Base-by-base conservation (phyloP, 1,140 invertebrate species). In the Paracyclopina nana region DNA sequence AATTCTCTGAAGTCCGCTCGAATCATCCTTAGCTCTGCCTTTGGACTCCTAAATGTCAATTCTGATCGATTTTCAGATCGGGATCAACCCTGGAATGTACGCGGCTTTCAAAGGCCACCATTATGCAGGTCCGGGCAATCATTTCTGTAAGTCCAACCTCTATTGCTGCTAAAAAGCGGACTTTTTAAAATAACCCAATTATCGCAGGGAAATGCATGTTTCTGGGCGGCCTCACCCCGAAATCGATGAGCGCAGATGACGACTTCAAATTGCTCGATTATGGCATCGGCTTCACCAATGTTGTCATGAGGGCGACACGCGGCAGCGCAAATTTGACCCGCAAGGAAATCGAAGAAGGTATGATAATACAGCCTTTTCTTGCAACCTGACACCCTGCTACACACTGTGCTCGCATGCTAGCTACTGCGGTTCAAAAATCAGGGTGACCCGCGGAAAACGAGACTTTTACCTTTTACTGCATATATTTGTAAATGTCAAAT, bases 241-340 rank as follows among this genome's bases (percentile, higher is more conserved):
- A 94, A 62, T 88, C 88, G 60, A 79, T 95, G 75, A 91, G 80
- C 58, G 86, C 88, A 1, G 85, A 92, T 61, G 87, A 96, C 68
- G 91, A 96, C 67, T 84, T 80, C 62, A 87, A 87, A 68, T 69
- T 95, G 28, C 65, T 91, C 27, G 80, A 87, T 62, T 81, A 82
- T 63, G 88, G 90, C 34, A 94, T 97, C 59, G 91, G 91, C 2
- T 96, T 96, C 67, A 96, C 90, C 54, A 95, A 95, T 67, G 94
- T 96, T 78, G 90, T 95, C 54, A 73, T 80, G 56, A 72, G 90
- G 45, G 85, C 88, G 31, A 94, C 88, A 1, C 88, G 88, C 70
- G 88, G 88, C 52, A 92, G 86, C 61, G 85, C 86, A 11, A 88
- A 95, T 72, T 71, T 95, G 31, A 92, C 86, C 41, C 75, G 87